phyloP scores from a whole-genome alignment of 2,113 vertebrate genomes.

The Hepsetus odoe region DNA sequence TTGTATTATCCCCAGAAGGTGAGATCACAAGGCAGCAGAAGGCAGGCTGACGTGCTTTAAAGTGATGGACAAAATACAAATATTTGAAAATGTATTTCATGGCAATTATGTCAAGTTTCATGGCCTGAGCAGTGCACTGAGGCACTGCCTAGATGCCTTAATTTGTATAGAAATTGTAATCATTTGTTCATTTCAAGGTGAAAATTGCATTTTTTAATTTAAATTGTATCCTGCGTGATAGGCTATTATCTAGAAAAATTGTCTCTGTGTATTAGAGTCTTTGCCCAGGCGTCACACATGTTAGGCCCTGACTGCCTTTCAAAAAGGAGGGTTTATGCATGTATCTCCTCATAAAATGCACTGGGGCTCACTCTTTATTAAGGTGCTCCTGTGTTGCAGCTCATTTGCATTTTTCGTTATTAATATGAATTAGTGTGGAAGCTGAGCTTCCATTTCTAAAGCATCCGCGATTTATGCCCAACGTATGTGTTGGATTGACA shows the following conservation, averaged over 20 bases:
- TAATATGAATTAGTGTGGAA: conserved; percentile 59
- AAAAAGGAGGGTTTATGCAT: conserved; percentile 80
- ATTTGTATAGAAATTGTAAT: conserved; percentile 99
- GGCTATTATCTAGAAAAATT: conserved; percentile 99
- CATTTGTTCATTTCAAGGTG: conserved; percentile 99
- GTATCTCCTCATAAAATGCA: conserved; percentile 76
- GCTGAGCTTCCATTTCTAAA: conserved; percentile 25
- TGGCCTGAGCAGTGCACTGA: conserved; percentile 96
- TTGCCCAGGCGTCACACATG: conserved; percentile 88
- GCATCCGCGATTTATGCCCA: conserved; percentile 52
- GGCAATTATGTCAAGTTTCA: conserved; percentile 99
- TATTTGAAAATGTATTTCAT: conserved; percentile 99
- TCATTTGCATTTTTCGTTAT: conserved; percentile 63
- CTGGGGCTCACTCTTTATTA: conserved; percentile 54
- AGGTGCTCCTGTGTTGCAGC: conserved; percentile 37
- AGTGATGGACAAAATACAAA: conserved; percentile 92
- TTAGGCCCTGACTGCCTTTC: conserved; percentile 86
- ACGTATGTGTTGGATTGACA: conserved; percentile 42
- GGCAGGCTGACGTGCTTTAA: conserved; percentile 81
- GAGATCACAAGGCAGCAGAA: conserved; percentile 73
- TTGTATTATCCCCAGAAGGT: conserved; percentile 83
- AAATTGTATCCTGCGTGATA: conserved; percentile 99
- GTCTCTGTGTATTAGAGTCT: conserved; percentile 95
- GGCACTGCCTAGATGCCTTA: conserved; percentile 99
- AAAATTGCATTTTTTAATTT: conserved; percentile 99